Conservation (phyloP, 2,797 vertebrate species). For the Philypnodon macrostomus region DNA sequence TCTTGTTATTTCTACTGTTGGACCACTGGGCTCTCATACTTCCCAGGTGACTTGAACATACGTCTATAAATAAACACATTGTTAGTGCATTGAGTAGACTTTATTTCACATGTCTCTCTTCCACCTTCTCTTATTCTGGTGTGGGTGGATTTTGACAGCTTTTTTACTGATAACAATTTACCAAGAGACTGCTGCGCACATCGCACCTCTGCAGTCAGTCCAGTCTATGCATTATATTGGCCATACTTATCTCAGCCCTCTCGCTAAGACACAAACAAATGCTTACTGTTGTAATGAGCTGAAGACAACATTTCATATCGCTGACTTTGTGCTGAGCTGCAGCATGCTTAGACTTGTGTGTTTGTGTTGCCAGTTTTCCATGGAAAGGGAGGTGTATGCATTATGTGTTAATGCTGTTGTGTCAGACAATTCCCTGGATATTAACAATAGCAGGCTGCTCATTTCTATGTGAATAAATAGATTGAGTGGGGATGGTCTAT, state of each 20-base stretch:
- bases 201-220: constrained; percentile 1
- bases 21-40: neutral
- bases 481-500: neutral
- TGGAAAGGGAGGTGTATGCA: constrained; percentile 60
- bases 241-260: neutral
- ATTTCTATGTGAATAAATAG: neutral
- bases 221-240: constrained; percentile 4
- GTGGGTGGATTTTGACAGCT: constrained; percentile 14
- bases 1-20: neutral
- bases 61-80: constrained; percentile 9
- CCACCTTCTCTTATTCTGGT: constrained; percentile 14
- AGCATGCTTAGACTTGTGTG: constrained; percentile 50
- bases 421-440: constrained; percentile 22
- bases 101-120: constrained; percentile 21
- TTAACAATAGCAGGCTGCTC: constrained; percentile 9
- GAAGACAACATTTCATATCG: constrained; percentile 37
- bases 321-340: constrained; percentile 26
- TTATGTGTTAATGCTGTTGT: constrained; percentile 28
- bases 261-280: constrained; percentile 10
- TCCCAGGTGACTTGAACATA: neutral
- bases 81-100: constrained; percentile 20
- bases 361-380: constrained; percentile 25
- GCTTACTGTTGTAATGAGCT: constrained; percentile 7
- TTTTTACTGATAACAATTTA: constrained; percentile 14
- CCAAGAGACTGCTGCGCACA: constrained; percentile 20